phyloP scores from a whole-genome alignment of 2,888 invertebrate genomes.

The Agelastica alni region DNA sequence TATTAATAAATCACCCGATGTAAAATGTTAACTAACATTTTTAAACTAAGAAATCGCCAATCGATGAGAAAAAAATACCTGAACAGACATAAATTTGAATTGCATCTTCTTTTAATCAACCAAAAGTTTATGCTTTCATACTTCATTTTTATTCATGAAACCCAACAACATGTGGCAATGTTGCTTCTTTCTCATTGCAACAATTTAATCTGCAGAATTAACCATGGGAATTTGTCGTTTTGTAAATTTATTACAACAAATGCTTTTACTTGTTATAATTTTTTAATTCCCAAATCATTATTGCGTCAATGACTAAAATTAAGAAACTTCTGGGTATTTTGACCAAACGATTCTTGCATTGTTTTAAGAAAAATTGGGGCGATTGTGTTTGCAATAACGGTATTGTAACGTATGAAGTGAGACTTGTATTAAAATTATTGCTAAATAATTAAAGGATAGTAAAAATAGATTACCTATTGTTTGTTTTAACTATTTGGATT shows the following conservation, averaged over 20 bases:
- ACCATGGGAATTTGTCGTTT: constrained; percentile 1
- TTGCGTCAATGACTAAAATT: neutral
- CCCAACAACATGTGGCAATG: neutral
- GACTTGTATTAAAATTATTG: neutral
- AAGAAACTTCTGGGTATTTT: constrained; percentile 1
- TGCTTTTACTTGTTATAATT: constrained; percentile 4
- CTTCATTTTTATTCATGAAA: neutral
- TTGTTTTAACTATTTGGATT: too few species aligned
- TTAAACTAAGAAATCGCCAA: too few species aligned
- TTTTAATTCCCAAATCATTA: neutral
- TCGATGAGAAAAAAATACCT: too few species aligned
- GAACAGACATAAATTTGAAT: too few species aligned
- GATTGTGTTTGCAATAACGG: neutral
- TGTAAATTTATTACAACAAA: constrained; percentile 5
- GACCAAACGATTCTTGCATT: constrained; percentile 2
- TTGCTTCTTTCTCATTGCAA: neutral
- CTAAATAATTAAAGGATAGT: too few species aligned
- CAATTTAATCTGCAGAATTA: constrained; percentile 1
- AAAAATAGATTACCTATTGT: too few species aligned
- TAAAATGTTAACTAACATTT: too few species aligned
- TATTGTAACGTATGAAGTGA: neutral
- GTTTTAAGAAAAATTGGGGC: neutral
- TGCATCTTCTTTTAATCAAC: neutral
- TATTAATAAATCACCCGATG: too few species aligned
- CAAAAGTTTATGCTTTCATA: constrained; percentile 6